These are phyloP conservation scores for Nymphicus hollandicus DNA, from an alignment of 2,113 vertebrate species.

Conservation along the genomic window DNA sequence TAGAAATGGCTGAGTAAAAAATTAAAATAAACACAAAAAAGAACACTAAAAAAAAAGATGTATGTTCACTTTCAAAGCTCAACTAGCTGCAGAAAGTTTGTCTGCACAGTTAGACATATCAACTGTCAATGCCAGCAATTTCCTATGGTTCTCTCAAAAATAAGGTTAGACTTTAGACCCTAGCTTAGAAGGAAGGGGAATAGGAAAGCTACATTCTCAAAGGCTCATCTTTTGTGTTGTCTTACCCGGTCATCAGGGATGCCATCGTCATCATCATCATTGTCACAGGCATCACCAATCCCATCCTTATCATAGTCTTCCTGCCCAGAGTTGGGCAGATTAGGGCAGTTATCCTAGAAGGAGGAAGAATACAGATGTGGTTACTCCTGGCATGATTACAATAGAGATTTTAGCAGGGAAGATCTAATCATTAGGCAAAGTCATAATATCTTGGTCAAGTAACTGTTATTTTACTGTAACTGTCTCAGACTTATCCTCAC, in stretches of 20 bases:
- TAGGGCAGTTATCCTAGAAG: conserved; percentile 94
- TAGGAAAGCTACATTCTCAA: neutral
- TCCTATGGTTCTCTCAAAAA: neutral
- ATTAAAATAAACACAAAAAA: no score
- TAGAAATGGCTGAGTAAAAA: neutral
- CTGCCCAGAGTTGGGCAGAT: conserved; percentile 96
- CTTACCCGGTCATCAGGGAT: conserved; percentile 94
- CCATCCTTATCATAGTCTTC: conserved; percentile 98
- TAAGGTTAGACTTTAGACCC: neutral
- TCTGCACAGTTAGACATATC: neutral
- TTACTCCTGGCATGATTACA: neutral
- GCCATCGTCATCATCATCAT: conserved; percentile 92
- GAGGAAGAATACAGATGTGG: neutral
- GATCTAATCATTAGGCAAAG: neutral
- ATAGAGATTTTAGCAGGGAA: neutral
- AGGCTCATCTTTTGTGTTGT: neutral
- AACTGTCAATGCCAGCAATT: neutral
- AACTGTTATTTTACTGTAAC: neutral
- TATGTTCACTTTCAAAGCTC: conserved; percentile 21
- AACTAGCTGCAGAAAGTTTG: conserved; percentile 3
- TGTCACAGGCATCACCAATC: conserved; percentile 93
- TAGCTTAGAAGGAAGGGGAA: neutral
- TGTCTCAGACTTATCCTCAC: neutral
- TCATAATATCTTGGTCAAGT: rapidly evolving
- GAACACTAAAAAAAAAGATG: neutral